phyloP scores from a whole-genome alignment of 2,797 vertebrate species.

The Pelochelys cantorii region DNA sequence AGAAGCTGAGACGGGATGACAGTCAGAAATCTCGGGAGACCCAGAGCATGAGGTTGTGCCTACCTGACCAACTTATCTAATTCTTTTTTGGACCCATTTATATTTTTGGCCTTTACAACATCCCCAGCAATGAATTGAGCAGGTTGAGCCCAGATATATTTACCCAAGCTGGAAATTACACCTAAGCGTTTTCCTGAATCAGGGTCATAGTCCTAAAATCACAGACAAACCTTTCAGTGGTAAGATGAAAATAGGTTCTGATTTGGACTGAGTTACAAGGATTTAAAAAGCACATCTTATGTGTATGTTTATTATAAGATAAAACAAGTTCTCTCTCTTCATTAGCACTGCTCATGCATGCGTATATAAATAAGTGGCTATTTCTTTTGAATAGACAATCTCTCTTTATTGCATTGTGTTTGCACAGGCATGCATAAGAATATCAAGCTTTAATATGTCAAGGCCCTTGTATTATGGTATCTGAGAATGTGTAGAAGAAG shows the following conservation, averaged over 20 bases:
- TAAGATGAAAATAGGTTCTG: neutral
- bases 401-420: slow-evolving; percentile 57
- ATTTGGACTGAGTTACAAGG: neutral
- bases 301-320: neutral
- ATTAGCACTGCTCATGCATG: slow-evolving; percentile 63
- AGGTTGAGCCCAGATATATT: neutral
- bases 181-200: neutral
- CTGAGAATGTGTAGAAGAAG: slow-evolving; percentile 24
- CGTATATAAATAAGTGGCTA: slow-evolving; percentile 32
- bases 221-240: neutral
- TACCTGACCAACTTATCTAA: neutral
- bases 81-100: neutral
- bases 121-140: neutral
- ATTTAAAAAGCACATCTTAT: slow-evolving; percentile 22
- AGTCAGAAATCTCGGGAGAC: neutral
- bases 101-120: neutral
- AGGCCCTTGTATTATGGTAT: slow-evolving; percentile 27
- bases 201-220: neutral
- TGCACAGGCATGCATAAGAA: slow-evolving; percentile 68
- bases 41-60: neutral
- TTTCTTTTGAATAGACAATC: slow-evolving; percentile 21
- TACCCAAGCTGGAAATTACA: neutral
- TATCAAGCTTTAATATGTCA: slow-evolving; percentile 51
- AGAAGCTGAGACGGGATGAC: no score
- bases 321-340: slow-evolving; percentile 35